Percentiles rank a stretch among this genome's conserved stretches.
Conservation (phyloP, 2,113 vertebrate species). For the Antennarius striatus region DNA sequence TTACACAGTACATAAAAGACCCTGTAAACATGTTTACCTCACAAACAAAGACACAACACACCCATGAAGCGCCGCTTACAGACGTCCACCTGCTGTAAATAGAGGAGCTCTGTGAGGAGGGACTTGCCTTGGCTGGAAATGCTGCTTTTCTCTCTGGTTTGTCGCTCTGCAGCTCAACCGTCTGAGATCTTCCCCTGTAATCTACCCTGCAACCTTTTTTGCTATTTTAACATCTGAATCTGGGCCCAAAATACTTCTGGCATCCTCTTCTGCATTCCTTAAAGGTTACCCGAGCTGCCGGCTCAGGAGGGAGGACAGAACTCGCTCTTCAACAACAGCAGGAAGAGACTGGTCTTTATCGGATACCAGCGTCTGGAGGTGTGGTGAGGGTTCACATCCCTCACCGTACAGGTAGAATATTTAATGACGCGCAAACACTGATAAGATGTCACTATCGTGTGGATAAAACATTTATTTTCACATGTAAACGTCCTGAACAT, state of each 20-base stretch:
- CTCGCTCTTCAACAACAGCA: constrained; percentile 42
- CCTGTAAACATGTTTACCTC: constrained; percentile 33
- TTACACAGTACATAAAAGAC: constrained; percentile 17
- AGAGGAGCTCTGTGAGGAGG: constrained; percentile 28
- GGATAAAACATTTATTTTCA: too few relatives aligned
- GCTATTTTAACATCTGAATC: constrained; percentile 79
- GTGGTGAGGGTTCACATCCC: too few relatives aligned
- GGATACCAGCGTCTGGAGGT: too few relatives aligned
- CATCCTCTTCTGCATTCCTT: constrained; percentile 71
- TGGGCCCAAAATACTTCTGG: constrained; percentile 73
- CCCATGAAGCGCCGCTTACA: constrained; percentile 7
- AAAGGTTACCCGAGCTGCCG: constrained; percentile 65
- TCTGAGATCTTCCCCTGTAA: constrained; percentile 57
- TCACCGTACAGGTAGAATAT: neutral
- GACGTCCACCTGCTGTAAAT: constrained; percentile 4
- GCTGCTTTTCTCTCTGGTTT: constrained; percentile 53
- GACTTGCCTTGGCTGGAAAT: constrained; percentile 63
- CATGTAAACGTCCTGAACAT: too few relatives aligned
- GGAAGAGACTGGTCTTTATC: constrained; percentile 32
- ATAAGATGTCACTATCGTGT: too few relatives aligned
- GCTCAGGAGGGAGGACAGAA: constrained; percentile 47
- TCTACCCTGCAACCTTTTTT: constrained; percentile 72
- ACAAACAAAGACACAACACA: constrained; percentile 6
- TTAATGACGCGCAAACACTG: neutral
- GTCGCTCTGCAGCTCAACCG: constrained; percentile 60